A percentile compares a stretch with the other conserved stretches of the same genome.
These are phyloP conservation scores for Plecturocebus donacophilus DNA, from an alignment of 2,113 vertebrate species.

Conservation along the genomic window DNA sequence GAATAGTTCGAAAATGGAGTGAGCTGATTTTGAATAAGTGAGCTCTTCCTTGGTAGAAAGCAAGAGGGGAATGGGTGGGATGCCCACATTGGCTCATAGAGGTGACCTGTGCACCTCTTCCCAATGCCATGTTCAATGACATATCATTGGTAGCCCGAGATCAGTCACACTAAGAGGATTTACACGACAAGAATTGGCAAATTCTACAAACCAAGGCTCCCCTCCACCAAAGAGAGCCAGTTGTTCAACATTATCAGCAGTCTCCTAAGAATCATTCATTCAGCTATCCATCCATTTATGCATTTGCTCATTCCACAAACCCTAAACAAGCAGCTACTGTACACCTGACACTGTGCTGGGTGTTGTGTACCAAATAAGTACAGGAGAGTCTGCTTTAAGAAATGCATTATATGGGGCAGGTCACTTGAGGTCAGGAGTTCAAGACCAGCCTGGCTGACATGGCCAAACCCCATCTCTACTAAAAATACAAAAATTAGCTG, in stretches of 20 bases:
- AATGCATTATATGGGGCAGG: not conserved
- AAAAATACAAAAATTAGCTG: no score
- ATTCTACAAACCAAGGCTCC: not conserved
- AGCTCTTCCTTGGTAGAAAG: not conserved
- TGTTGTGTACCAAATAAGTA: not conserved
- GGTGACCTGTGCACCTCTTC: not conserved
- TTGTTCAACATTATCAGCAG: not conserved
- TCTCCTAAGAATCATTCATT: not conserved
- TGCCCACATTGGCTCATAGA: not conserved
- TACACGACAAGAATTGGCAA: not conserved
- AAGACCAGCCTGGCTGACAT: no score
- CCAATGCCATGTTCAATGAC: not conserved
- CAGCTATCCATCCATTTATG: not conserved
- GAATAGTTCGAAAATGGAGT: not conserved
- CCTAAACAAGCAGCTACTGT: not conserved
- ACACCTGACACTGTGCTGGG: not conserved
- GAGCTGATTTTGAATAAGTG: not conserved
- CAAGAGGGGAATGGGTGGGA: rapidly evolving
- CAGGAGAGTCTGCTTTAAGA: not conserved
- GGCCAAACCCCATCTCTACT: no score
- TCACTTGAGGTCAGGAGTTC: no score
- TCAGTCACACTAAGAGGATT: not conserved
- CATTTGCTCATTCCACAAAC: not conserved
- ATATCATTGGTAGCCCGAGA: no score
- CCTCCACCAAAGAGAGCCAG: not conserved